Evolutionary conservation across 2,113 vertebrate species (phyloP).

Genomic region (Lepisosteus oculatus): DNA sequence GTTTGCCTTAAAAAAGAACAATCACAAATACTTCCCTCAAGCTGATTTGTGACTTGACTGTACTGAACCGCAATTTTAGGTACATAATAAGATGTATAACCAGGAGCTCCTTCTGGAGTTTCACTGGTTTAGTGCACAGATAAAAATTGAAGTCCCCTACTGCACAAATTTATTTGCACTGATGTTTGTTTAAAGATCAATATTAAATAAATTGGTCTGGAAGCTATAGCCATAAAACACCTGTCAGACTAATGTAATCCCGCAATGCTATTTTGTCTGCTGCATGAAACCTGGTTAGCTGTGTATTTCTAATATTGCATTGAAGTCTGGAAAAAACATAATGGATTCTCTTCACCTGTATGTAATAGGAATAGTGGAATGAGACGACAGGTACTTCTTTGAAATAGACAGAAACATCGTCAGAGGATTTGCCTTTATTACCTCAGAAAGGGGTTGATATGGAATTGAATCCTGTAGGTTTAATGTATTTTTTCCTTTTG

Average conservation of each 20-base stretch:
- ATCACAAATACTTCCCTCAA: constrained; percentile 2
- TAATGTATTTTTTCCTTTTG: neutral
- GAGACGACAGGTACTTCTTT: neutral
- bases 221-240: constrained; percentile 84
- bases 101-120: neutral
- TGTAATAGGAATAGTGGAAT: constrained; percentile 34
- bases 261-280: constrained; percentile 83
- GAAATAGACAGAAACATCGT: neutral
- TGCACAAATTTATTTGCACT: constrained; percentile 82
- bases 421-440: neutral
- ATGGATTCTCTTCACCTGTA: constrained; percentile 63
- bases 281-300: constrained; percentile 79
- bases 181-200: constrained; percentile 88
- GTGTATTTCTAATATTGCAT: constrained; percentile 69
- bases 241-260: constrained; percentile 82
- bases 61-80: neutral
- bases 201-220: constrained; percentile 88
- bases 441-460: too few relatives aligned
- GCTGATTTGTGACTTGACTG: constrained; percentile 9
- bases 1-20: neutral
- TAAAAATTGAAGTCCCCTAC: constrained; percentile 67
- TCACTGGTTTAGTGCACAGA: constrained; percentile 4
- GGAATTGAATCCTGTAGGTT: neutral
- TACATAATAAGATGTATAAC: constrained; percentile 2
- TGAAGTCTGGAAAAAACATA: constrained; percentile 65